Conservation (phyloP, 1,140 invertebrate species). For the Caenorhabditis tropicalis region DNA sequence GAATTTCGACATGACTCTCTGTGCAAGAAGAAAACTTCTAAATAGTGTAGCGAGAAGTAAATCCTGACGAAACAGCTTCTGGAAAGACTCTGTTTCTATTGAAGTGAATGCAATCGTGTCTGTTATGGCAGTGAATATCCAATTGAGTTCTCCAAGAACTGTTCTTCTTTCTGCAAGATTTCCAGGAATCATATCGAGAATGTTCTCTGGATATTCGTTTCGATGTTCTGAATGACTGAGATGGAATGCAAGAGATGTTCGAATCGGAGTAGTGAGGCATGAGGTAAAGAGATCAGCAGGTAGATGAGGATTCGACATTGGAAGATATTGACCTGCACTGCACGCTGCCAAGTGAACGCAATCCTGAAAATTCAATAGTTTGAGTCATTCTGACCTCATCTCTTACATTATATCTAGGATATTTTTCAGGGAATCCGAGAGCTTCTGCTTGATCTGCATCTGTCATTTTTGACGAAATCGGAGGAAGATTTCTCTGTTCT, state of each 20-base stretch:
- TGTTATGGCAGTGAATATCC: slow-evolving; percentile 99
- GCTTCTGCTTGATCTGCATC: slow-evolving; percentile 26
- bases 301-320: slow-evolving; percentile 90
- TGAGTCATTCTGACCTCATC: background rate
- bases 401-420: slow-evolving; percentile 29
- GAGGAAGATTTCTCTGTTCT: background rate
- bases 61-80: slow-evolving; percentile 94
- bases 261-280: slow-evolving; percentile 96
- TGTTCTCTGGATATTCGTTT: slow-evolving; percentile 49
- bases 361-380: slow-evolving; percentile 78
- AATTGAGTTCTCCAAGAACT: slow-evolving; percentile 97
- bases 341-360: slow-evolving; percentile 97
- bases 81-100: slow-evolving; percentile 89
- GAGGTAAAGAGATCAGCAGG: slow-evolving; percentile 98
- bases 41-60: slow-evolving; percentile 96
- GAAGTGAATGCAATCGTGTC: slow-evolving; percentile 99
- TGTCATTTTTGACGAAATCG: slow-evolving; percentile 22
- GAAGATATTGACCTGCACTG: slow-evolving; percentile 86
- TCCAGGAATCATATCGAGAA: slow-evolving; percentile 81
- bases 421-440: slow-evolving; percentile 3
- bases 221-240: slow-evolving; percentile 26
- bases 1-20: slow-evolving; percentile 92
- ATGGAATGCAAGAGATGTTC: slow-evolving; percentile 83
- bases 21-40: slow-evolving; percentile 93
- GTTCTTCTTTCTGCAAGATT: slow-evolving; percentile 91